Base-by-base conservation (phyloP, 2,113 vertebrate genomes). In the Pelusios castaneus region DNA sequence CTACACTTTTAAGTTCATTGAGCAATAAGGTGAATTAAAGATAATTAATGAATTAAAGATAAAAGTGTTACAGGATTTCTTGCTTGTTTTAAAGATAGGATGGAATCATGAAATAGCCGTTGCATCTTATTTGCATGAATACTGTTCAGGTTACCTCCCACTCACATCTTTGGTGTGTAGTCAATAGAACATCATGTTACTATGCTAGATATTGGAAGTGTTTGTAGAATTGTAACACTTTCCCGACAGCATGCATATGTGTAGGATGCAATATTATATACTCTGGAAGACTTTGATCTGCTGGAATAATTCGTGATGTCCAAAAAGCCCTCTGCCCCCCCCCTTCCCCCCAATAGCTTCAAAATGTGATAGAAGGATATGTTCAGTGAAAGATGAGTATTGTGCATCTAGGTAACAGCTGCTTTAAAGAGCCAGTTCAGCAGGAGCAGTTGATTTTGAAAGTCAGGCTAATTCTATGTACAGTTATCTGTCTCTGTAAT, bases 91-190 rank as follows among this genome's bases (percentile, higher is more conserved):
- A 85, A 90, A 83, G 51, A 52, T 78, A 63, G 85, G 80, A 27
- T 51, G 55, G 90, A 94, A 25, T 85, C 27, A 19, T 0, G 0
- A 83, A 77, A 70, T 90, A 95, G 43, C 43, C 9, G 90, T 89
- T 90, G 91, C 87, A 83, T 52, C 87, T 88, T 2, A 91, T 77
- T 56, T 55, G 87, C 55, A 70, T 49, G 55, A 25, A 90, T 91
- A 45, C 16, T 84, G 60, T 86, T 58, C 84, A 25, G 21, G 60
- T 91, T 4, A 9, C 49, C 45, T 7, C 82, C 25, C 60, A 1
- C 24, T 2, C 1, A 0, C 2, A 25, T 90, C 55, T 92, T 89
- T 89, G 21, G 90, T 86, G 47, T 47, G 25, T 73, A 45, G 12
- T 27, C 86, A 24, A 45, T 31, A 85, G 60, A 51, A 47, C 10